Evolutionary conservation across 2,888 invertebrate genomes (phyloP), one percentile per base, ranked within the genome.

Genomic region (Sarcophaga carnaria): DNA sequence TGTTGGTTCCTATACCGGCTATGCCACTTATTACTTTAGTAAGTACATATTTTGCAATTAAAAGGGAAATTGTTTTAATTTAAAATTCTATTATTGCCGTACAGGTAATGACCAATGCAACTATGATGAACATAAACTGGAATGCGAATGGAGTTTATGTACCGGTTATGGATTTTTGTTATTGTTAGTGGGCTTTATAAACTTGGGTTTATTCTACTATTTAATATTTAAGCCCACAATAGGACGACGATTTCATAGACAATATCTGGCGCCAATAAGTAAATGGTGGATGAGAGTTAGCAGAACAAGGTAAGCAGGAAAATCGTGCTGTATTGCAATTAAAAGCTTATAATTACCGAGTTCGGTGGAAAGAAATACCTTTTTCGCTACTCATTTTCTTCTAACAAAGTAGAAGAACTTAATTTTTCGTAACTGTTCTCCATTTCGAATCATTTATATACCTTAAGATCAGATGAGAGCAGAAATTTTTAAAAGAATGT

Each of bases 151-250:
- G 47, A 90, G 91, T 17, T 93, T 92, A 80, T 97, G 97, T 90
- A 91, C 95, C 75, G 97, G 97, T 0, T 96, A 96, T 89, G 97
- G 97, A 63, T 95, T 97, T 92, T 93, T 97, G 0, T 93, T 96
- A 47, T 94, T 97, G 0, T 90, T 97, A 0, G 92, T 95, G 1
- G 92, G 93, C 20, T 94, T 96, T 45, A 91, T 95, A 4, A 96
- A 96, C 88, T 94, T 95, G 89, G 94, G 95, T 75, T 79, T 97
- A 0, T 91, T 96, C 45, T 97, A 97, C 91, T 96, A 95, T 89
- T 90, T 93, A 70, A 91, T 96, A 5, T 92, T 96, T 59, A 96
- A 96, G 92, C 94, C 94, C 12, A 94, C 91, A 83, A 90, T 95
- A 10, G 92, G 93, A 1, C 71, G 70, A 12, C 72, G 3, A 12